phyloP scores from a whole-genome alignment of 2,113 vertebrate genomes.

The Coreoperca whiteheadi region DNA sequence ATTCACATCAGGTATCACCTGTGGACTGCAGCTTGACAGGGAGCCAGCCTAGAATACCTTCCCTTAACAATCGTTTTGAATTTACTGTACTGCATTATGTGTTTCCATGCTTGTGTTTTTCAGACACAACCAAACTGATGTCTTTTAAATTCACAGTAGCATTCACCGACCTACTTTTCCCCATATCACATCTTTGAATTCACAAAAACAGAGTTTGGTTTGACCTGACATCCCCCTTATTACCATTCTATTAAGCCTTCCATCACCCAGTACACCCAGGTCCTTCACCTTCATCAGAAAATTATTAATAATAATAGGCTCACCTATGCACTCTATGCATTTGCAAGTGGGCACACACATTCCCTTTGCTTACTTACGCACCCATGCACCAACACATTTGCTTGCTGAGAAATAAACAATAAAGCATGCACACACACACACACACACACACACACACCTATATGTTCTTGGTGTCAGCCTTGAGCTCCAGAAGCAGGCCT shows the following conservation, averaged over 20 bases:
- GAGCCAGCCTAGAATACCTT: background rate
- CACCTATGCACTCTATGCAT: constrained; percentile 31
- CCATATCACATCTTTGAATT: constrained; percentile 27
- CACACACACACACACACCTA: background rate
- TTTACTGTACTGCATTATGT: background rate
- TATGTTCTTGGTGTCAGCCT: constrained; percentile 31
- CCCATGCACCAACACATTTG: background rate
- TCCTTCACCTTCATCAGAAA: constrained; percentile 49
- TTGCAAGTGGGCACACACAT: constrained; percentile 9
- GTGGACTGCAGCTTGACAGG: constrained; percentile 22
- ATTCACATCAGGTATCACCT: constrained; percentile 32
- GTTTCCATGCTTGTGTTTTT: background rate
- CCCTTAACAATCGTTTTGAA: background rate
- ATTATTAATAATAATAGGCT: constrained; percentile 65
- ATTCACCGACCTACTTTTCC: constrained; percentile 30
- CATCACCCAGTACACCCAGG: constrained; percentile 14
- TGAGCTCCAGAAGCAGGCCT: constrained; percentile 50
- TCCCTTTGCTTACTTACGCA: background rate
- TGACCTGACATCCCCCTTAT: constrained; percentile 59
- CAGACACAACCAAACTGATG: background rate
- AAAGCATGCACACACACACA: background rate
- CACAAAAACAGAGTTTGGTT: background rate
- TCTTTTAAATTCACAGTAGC: background rate
- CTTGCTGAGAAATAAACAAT: background rate
- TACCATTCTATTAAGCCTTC: constrained; percentile 51